Conservation (phyloP, 2,888 invertebrate species). For the Tachina grossa region DNA sequence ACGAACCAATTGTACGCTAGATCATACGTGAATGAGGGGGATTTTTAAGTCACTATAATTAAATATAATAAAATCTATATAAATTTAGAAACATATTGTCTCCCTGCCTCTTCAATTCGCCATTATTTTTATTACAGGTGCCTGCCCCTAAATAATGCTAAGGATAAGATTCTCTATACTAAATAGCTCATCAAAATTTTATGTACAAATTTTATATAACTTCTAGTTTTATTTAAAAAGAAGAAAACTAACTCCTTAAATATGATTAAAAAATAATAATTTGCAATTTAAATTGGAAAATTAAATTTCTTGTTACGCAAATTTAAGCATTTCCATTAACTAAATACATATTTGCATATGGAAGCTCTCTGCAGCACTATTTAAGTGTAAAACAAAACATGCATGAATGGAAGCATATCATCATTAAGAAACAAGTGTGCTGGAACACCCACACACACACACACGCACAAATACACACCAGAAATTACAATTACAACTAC, state of each 20-base stretch:
- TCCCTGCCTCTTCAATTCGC: too few species aligned
- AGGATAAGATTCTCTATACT: too few species aligned
- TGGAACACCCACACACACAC: background rate
- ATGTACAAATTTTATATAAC: too few species aligned
- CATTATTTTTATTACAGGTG: too few species aligned
- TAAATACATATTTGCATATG: slow-evolving; percentile 37
- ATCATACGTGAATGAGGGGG: too few species aligned
- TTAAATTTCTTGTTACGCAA: background rate
- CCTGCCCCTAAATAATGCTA: too few species aligned
- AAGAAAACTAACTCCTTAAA: background rate
- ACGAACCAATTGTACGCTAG: too few species aligned
- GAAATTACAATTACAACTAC: background rate
- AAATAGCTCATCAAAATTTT: too few species aligned
- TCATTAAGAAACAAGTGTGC: slow-evolving; percentile 49
- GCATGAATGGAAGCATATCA: slow-evolving; percentile 24
- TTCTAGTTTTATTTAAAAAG: too few species aligned
- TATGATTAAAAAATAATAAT: background rate
- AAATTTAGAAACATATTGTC: too few species aligned
- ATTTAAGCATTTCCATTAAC: slow-evolving; percentile 37
- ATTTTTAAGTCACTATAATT: too few species aligned
- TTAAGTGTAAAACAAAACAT: background rate
- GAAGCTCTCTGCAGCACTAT: slow-evolving; percentile 4
- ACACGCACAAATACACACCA: background rate
- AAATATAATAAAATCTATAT: too few species aligned
- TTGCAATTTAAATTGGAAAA: slow-evolving; percentile 11